These are phyloP conservation scores for Gambusia affinis DNA, from an alignment of 2,113 vertebrate species.

Conservation along the genomic window DNA sequence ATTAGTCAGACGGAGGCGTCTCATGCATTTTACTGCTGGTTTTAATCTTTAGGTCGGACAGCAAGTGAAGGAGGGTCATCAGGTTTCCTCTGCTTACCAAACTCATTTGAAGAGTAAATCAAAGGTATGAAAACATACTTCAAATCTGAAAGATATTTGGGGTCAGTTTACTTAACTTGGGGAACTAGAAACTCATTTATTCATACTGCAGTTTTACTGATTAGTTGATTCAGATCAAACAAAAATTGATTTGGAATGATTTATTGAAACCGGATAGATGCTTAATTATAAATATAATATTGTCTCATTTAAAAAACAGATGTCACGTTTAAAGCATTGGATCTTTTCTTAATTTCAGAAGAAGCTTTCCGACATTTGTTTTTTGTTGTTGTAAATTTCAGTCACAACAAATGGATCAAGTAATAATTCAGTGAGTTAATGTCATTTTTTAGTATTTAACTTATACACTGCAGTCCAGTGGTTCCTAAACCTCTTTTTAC, in stretches of 20 bases:
- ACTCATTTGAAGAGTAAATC: neutral
- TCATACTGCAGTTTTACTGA: neutral
- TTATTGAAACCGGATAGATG: neutral
- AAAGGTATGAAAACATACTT: neutral
- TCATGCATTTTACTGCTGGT: slow-evolving; percentile 34
- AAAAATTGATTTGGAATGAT: neutral
- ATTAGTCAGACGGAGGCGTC: slow-evolving; percentile 37
- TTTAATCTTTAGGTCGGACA: slow-evolving; percentile 40
- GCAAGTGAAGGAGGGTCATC: slow-evolving; percentile 20
- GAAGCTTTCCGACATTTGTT: neutral
- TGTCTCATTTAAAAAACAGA: neutral
- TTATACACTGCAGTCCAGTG: neutral
- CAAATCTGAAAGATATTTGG: neutral
- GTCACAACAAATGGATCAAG: neutral
- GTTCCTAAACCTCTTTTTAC: neutral
- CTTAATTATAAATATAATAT: neutral
- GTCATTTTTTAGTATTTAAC: too few species aligned
- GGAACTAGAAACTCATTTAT: neutral
- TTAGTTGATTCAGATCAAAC: neutral
- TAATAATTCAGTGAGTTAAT: neutral
- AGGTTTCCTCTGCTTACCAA: neutral
- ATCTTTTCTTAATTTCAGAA: neutral
- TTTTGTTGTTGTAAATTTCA: neutral
- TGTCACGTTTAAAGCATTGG: neutral
- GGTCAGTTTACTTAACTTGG: neutral